phyloP scores from a whole-genome alignment of 2,888 invertebrate species.

The Desoria tigrina region DNA sequence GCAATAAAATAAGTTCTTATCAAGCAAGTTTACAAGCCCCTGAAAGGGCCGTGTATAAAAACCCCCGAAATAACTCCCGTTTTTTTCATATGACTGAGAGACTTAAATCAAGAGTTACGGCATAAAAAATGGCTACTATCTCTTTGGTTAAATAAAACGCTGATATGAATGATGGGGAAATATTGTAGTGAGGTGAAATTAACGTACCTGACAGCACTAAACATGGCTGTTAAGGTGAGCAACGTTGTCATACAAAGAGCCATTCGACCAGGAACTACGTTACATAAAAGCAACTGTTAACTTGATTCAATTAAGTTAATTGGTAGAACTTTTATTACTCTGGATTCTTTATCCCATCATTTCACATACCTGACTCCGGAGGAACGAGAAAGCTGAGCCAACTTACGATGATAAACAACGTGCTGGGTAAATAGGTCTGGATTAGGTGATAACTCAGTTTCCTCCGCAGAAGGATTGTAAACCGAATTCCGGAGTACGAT shows the following conservation, averaged over 20 bases:
- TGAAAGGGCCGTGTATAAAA: too few relatives aligned
- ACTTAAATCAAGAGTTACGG: too few relatives aligned
- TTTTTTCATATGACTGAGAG: not conserved
- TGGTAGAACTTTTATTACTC: not conserved
- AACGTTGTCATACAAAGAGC: constrained; percentile 53
- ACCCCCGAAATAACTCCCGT: too few relatives aligned
- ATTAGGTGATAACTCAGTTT: constrained; percentile 53
- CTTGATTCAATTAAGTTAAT: not conserved
- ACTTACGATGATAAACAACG: constrained; percentile 52
- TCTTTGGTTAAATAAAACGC: too few relatives aligned
- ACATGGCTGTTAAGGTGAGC: constrained; percentile 53
- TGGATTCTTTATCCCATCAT: not conserved
- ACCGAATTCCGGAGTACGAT: constrained; percentile 52
- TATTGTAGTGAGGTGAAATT: too few relatives aligned
- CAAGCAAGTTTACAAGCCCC: too few relatives aligned
- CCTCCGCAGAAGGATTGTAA: constrained; percentile 50
- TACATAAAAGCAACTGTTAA: constrained; percentile 11
- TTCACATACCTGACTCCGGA: constrained; percentile 33
- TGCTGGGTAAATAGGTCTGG: constrained; percentile 52
- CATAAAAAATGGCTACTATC: too few relatives aligned
- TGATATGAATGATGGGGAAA: too few relatives aligned
- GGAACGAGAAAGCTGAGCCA: constrained; percentile 53
- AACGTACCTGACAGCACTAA: constrained; percentile 50
- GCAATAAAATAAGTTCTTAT: too few relatives aligned
- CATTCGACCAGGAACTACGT: constrained; percentile 49